Percentiles rank a stretch among this genome's conserved stretches.
Evolutionary conservation across 2,888 invertebrate genomes (phyloP).

Genomic region (Zele albiditarsus): DNA sequence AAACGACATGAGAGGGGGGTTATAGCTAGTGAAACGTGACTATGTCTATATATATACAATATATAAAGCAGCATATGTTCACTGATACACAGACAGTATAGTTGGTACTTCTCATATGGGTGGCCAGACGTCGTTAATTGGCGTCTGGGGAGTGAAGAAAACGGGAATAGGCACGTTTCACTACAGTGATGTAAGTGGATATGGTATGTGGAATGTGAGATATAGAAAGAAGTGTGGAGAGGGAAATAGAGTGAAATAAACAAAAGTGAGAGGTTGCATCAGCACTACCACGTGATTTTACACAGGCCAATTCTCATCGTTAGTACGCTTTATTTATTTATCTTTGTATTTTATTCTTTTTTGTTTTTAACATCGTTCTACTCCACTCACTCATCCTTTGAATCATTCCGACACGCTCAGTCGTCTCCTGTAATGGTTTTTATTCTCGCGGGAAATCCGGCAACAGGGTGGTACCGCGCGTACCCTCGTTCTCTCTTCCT

Average conservation of each 20-base stretch:
- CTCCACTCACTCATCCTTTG: neutral
- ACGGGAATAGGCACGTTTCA: slow-evolving; percentile 17
- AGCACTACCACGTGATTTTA: neutral
- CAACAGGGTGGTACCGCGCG: slow-evolving; percentile 27
- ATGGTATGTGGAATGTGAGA: neutral
- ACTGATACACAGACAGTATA: neutral
- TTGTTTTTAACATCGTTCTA: neutral
- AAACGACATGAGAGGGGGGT: neutral
- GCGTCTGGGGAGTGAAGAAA: slow-evolving; percentile 1
- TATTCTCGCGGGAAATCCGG: slow-evolving; percentile 44
- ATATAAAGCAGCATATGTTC: neutral
- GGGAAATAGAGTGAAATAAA: neutral
- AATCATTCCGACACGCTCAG: slow-evolving; percentile 10
- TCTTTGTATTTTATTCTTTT: neutral
- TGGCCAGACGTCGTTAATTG: slow-evolving; percentile 20
- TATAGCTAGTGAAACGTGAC: neutral
- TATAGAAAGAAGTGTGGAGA: neutral
- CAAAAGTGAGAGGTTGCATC: neutral
- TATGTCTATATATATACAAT: neutral
- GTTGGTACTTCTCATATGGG: neutral
- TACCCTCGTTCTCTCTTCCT: slow-evolving; percentile 9
- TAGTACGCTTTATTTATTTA: neutral
- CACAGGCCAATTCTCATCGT: neutral
- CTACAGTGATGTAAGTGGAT: slow-evolving; percentile 17
- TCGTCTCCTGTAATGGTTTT: slow-evolving; percentile 36